Evolutionary conservation across 2,888 invertebrate species (phyloP).

Genomic region (Ectemnius cavifrons): DNA sequence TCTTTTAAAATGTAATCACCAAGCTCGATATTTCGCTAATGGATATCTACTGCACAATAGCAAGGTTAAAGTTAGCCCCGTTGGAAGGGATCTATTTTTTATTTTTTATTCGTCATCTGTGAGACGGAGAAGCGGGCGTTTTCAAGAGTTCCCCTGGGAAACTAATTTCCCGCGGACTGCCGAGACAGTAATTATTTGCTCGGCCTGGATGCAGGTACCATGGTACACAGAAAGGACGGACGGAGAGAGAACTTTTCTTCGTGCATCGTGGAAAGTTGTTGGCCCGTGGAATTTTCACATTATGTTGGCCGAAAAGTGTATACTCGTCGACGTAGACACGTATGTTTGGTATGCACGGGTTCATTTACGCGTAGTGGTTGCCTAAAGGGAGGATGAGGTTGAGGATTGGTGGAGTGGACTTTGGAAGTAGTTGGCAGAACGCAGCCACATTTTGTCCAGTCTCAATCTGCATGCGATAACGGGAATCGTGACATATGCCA

Average conservation of each 20-base stretch:
- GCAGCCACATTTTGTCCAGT: conserved; percentile 32
- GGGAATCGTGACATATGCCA: conserved; percentile 59
- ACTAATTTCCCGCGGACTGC: conserved; percentile 31
- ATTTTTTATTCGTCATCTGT: background rate
- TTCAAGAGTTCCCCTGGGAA: conserved; percentile 36
- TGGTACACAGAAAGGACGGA: conserved; percentile 18
- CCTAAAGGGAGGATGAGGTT: conserved; percentile 15
- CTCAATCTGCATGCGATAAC: conserved; percentile 50
- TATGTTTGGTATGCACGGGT: background rate
- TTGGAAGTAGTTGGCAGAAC: conserved; percentile 59
- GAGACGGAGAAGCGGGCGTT: conserved; percentile 31
- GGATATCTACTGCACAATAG: background rate
- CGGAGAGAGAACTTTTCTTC: conserved; percentile 46
- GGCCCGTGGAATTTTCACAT: conserved; percentile 49
- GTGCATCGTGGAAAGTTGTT: conserved; percentile 47
- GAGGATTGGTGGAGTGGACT: conserved; percentile 54
- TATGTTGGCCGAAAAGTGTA: conserved; percentile 44
- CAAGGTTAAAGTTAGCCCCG: background rate
- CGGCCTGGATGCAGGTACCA: conserved; percentile 37
- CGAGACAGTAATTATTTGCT: conserved; percentile 58
- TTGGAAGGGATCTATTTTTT: background rate
- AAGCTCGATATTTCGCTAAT: background rate
- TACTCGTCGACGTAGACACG: conserved; percentile 3
- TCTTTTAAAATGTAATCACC: conserved; percentile 9
- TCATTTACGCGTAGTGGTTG: conserved; percentile 10